phyloP scores from a whole-genome alignment of 2,888 invertebrate genomes.

The Synanthedon myopaeformis region DNA sequence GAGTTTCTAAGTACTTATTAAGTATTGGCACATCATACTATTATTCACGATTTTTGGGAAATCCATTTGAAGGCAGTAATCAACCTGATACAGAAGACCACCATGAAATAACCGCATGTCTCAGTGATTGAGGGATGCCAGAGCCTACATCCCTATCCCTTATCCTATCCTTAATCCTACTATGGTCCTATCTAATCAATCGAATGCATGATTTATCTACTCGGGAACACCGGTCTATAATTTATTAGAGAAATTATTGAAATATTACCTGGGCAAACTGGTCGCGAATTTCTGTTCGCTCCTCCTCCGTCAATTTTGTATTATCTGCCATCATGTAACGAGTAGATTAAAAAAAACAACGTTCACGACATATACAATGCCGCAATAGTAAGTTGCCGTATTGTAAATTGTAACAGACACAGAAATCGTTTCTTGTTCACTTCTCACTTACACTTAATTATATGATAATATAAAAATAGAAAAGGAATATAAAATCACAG shows the following conservation, averaged over 20 bases:
- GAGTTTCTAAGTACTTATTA: too few relatives aligned
- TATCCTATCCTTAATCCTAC: too few relatives aligned
- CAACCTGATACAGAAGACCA: too few relatives aligned
- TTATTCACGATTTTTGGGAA: too few relatives aligned
- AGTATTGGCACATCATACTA: too few relatives aligned
- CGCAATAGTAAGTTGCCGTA: slow-evolving; percentile 8
- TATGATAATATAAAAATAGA: slow-evolving; percentile 19
- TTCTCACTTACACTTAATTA: slow-evolving; percentile 32
- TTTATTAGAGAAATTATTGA: slow-evolving; percentile 8
- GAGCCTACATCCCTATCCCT: too few relatives aligned
- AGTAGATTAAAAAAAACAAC: slow-evolving; percentile 45
- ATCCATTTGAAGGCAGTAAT: too few relatives aligned
- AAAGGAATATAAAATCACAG: slow-evolving; percentile 25
- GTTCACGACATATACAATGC: slow-evolving; percentile 44
- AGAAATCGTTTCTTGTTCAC: slow-evolving; percentile 20
- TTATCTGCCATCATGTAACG: slow-evolving; percentile 59
- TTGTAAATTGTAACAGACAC: slow-evolving; percentile 3
- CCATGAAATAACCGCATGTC: too few relatives aligned
- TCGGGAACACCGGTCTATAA: not conserved
- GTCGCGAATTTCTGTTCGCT: slow-evolving; percentile 80
- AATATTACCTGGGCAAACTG: slow-evolving; percentile 79
- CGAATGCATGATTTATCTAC: too few relatives aligned
- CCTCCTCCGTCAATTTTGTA: slow-evolving; percentile 74
- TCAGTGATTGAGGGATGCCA: too few relatives aligned
- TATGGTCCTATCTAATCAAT: too few relatives aligned